phyloP scores from a whole-genome alignment of 2,888 invertebrate genomes.

The Uloborus plumipes region DNA sequence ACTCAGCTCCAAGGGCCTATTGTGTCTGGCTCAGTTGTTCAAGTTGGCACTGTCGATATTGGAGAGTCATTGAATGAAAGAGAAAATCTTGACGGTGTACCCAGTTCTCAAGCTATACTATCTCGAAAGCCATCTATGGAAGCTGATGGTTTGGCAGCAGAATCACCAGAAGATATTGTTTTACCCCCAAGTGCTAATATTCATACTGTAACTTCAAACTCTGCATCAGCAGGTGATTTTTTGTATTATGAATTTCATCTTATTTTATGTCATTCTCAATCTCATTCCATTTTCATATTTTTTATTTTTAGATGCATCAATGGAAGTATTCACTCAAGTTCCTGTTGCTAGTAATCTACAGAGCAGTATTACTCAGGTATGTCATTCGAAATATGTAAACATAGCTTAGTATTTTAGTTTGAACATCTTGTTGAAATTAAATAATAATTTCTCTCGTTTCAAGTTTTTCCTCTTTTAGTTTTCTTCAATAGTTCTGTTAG shows the following conservation, averaged over 20 bases:
- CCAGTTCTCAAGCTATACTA: slow-evolving; percentile 6
- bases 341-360: not conserved
- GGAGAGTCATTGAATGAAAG: slow-evolving; percentile 2
- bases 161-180: slow-evolving; percentile 27
- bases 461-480: too few relatives aligned
- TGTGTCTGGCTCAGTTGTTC: not conserved
- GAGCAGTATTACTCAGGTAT: slow-evolving; percentile 3
- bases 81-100: slow-evolving; percentile 16
- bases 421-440: too few relatives aligned
- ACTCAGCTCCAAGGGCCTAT: not conserved
- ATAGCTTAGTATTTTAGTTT: too few relatives aligned
- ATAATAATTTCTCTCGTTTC: too few relatives aligned
- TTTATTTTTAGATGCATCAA: slow-evolving; percentile 1
- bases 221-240: slow-evolving; percentile 20
- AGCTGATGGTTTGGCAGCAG: slow-evolving; percentile 17
- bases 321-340: not conserved
- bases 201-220: slow-evolving; percentile 30
- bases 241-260: not conserved
- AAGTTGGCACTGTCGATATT: slow-evolving; percentile 1
- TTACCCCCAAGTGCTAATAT: slow-evolving; percentile 19
- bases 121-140: slow-evolving; percentile 44
- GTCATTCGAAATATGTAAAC: too few relatives aligned
- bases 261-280: not conserved
- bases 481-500: too few relatives aligned
- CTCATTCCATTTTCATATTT: not conserved